Evolutionary conservation across 2,113 vertebrate species (phyloP).

Genomic region (Turdus rufiventris): DNA sequence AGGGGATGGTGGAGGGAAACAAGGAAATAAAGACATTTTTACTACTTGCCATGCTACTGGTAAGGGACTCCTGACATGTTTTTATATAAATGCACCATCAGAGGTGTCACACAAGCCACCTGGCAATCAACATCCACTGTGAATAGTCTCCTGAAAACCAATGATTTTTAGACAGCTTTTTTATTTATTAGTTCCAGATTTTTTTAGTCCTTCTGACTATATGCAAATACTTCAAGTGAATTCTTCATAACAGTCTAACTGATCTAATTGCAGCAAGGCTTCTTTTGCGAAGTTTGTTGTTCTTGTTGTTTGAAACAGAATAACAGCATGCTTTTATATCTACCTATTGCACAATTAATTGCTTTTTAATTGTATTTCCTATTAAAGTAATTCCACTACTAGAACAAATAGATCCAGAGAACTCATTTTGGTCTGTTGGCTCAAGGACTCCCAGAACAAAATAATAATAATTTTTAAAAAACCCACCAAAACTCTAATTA

Average conservation of each 20-base stretch:
- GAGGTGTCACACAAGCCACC: neutral
- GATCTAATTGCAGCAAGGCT: neutral
- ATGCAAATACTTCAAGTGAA: neutral
- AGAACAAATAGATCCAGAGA: slow-evolving; percentile 35
- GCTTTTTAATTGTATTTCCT: neutral
- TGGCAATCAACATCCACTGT: neutral
- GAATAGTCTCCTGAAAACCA: neutral
- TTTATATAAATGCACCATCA: neutral
- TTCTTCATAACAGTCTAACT: neutral
- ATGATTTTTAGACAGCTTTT: neutral
- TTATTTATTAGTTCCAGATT: neutral
- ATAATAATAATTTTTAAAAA: neutral
- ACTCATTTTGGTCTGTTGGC: slow-evolving; percentile 19
- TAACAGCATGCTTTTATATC: neutral
- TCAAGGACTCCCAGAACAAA: neutral
- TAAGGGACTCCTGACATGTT: neutral
- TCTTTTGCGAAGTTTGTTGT: neutral
- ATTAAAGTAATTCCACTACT: neutral
- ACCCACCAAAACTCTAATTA: neutral
- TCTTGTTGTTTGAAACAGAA: neutral
- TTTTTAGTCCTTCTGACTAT: neutral
- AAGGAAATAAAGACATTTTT: neutral
- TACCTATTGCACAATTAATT: slow-evolving; percentile 28
- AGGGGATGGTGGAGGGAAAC: neutral
- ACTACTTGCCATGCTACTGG: neutral